Evolutionary conservation across 2,888 invertebrate species (phyloP).

Genomic region (Trichopria drosophilae): DNA sequence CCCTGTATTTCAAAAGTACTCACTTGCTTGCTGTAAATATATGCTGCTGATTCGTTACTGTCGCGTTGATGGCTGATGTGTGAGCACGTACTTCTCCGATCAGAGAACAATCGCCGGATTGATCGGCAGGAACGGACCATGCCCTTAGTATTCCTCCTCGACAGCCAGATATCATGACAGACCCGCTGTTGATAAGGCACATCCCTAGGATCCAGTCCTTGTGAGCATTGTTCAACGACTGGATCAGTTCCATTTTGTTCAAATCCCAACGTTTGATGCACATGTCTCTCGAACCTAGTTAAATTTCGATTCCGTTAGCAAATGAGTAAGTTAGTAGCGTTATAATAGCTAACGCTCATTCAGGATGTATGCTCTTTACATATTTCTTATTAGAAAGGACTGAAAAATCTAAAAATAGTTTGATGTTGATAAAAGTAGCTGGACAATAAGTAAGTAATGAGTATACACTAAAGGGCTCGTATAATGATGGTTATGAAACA

Average conservation of each 20-base stretch:
- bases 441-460: too few species aligned
- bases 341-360: too few species aligned
- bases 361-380: too few species aligned
- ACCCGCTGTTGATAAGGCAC: conserved; percentile 61
- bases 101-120: conserved; percentile 67
- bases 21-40: conserved; percentile 85
- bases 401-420: too few species aligned
- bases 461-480: too few species aligned
- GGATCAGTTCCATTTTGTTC: conserved; percentile 63
- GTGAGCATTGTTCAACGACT: conserved; percentile 79
- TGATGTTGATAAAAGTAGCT: too few species aligned
- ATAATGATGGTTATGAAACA: too few species aligned
- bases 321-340: too few species aligned
- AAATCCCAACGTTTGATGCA: conserved; percentile 86
- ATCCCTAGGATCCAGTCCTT: conserved; percentile 86
- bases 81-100: conserved; percentile 72
- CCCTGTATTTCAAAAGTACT: conserved; percentile 53
- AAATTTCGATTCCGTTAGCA: too few species aligned
- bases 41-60: conserved; percentile 67
- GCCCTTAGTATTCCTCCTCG: conserved; percentile 76
- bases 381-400: too few species aligned
- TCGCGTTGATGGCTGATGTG: conserved; percentile 69
- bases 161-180: conserved; percentile 73
- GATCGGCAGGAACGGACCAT: conserved; percentile 64
- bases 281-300: conserved; percentile 73